Evolutionary conservation across 2,888 invertebrate species (phyloP).

Genomic region (Drosophila monieri): DNA sequence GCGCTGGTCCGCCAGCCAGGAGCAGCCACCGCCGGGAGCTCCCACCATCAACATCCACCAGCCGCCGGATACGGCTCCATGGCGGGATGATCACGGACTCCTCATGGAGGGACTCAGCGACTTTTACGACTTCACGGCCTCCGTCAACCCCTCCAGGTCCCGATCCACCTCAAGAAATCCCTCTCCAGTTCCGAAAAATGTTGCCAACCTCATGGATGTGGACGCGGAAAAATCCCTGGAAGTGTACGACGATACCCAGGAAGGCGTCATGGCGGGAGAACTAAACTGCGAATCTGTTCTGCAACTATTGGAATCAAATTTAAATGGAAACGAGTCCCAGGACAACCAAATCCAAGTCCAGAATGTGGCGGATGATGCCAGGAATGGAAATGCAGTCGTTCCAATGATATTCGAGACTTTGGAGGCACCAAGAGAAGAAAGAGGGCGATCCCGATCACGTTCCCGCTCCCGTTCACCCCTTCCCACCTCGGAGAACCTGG

Average conservation of each 20-base stretch:
- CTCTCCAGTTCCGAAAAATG: conserved; percentile 75
- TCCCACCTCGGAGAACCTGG: conserved; percentile 58
- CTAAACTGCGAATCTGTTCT: conserved; percentile 63
- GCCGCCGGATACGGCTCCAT: conserved; percentile 75
- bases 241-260: conserved; percentile 71
- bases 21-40: conserved; percentile 1
- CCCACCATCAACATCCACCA: conserved; percentile 60
- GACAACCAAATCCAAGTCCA: conserved; percentile 41
- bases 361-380: conserved; percentile 68
- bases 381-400: conserved; percentile 35
- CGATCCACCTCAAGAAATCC: conserved; percentile 72
- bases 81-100: conserved; percentile 79
- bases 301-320: conserved; percentile 59
- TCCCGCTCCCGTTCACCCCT: conserved; percentile 66
- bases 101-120: conserved; percentile 82
- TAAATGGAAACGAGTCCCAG: conserved; percentile 29
- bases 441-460: conserved; percentile 41
- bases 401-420: conserved; percentile 53
- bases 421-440: conserved; percentile 11
- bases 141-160: conserved; percentile 82
- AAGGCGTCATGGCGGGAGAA: conserved; percentile 45
- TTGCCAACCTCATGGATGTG: conserved; percentile 63
- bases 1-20: conserved; percentile 58
- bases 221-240: conserved; percentile 55
- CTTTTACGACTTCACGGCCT: conserved; percentile 83